Evolutionary conservation across 2,888 invertebrate genomes (phyloP).

Genomic region (Baronia brevicornis): DNA sequence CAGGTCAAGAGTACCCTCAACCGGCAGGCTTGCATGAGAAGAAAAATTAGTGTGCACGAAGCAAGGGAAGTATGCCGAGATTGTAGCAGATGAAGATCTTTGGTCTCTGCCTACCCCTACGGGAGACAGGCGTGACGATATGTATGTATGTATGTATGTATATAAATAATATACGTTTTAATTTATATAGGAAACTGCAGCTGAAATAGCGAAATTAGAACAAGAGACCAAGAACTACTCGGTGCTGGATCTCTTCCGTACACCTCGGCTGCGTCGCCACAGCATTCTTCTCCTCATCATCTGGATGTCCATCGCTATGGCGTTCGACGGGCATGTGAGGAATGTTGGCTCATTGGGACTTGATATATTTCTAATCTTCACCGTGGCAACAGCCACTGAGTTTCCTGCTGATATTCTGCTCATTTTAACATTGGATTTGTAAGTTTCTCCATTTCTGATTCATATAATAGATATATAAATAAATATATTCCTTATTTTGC

Average conservation of each 20-base stretch:
- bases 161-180: neutral
- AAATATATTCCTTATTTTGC: too few species aligned
- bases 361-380: constrained; percentile 88
- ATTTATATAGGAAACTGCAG: constrained; percentile 75
- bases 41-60: too few species aligned
- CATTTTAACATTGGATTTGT: constrained; percentile 80
- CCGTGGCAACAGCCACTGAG: constrained; percentile 87
- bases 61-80: too few species aligned
- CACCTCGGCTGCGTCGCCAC: constrained; percentile 83
- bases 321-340: constrained; percentile 91
- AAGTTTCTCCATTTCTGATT: constrained; percentile 27
- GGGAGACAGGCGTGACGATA: too few species aligned
- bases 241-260: constrained; percentile 84
- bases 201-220: constrained; percentile 80
- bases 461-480: too few species aligned
- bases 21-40: too few species aligned
- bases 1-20: too few species aligned
- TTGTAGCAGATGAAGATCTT: too few species aligned
- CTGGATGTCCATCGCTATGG: constrained; percentile 90
- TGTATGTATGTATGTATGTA: too few species aligned
- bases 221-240: constrained; percentile 84
- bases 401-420: constrained; percentile 88
- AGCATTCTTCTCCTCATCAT: constrained; percentile 83
- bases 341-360: constrained; percentile 89
- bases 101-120: too few species aligned